Evolutionary conservation across 2,113 vertebrate genomes (phyloP).

Genomic region (Plectropomus leopardus): DNA sequence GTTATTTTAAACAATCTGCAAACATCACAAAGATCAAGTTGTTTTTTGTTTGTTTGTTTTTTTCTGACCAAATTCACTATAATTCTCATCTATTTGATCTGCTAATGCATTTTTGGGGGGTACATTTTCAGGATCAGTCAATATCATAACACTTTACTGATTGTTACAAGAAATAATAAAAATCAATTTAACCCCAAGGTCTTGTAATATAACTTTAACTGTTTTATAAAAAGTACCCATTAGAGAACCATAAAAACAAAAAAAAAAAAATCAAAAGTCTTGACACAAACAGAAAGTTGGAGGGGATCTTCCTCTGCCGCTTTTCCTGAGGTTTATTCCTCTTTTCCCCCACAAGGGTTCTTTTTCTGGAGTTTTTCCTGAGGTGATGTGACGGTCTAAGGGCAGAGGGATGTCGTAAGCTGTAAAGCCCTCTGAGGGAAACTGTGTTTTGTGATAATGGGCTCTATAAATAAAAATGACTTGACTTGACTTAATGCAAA

Average conservation of each 20-base stretch:
- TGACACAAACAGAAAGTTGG: background rate
- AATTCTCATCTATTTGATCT: background rate
- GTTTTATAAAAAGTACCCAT: background rate
- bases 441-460: no score
- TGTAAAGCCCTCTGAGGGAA: no score
- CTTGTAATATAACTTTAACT: background rate
- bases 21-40: background rate
- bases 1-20: background rate
- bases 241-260: background rate
- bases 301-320: no score
- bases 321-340: no score
- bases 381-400: no score
- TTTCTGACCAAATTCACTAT: background rate
- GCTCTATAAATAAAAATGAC: no score
- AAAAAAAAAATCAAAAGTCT: background rate
- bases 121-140: background rate
- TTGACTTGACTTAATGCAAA: no score
- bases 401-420: no score
- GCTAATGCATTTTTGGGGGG: background rate
- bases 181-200: background rate
- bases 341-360: no score
- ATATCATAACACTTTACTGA: background rate
- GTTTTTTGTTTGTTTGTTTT: background rate
- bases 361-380: no score
- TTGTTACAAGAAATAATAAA: background rate